These are phyloP conservation scores for Harpalus rubripes DNA, from an alignment of 2,888 invertebrate species.

Conservation along the genomic window DNA sequence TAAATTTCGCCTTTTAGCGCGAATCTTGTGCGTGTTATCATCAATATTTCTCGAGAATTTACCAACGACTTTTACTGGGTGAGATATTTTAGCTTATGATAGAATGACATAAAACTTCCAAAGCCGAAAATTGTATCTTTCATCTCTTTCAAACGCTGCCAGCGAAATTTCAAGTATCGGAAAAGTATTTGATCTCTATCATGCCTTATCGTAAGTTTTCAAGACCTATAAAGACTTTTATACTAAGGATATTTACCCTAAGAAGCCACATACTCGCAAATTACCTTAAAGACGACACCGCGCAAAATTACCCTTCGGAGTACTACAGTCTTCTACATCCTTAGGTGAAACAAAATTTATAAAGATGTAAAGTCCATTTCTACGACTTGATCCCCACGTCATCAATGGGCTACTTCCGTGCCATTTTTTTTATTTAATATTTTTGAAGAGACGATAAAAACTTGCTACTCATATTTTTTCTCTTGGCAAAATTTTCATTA, in stretches of 20 bases:
- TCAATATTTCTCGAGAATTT: constrained; percentile 60
- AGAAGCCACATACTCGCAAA: not conserved
- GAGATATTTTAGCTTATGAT: constrained; percentile 57
- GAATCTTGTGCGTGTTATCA: constrained; percentile 53
- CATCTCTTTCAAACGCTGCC: constrained; percentile 45
- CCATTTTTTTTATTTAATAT: too few species aligned
- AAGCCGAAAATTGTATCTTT: constrained; percentile 57
- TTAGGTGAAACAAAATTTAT: too few species aligned
- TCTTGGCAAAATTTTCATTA: too few species aligned
- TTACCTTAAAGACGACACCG: constrained; percentile 1
- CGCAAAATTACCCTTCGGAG: not conserved
- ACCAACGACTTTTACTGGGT: constrained; percentile 50
- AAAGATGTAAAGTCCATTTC: too few species aligned
- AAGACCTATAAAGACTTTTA: constrained; percentile 40
- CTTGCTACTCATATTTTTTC: too few species aligned
- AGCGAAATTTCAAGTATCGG: constrained; percentile 56
- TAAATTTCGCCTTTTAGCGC: constrained; percentile 51
- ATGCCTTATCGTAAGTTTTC: constrained; percentile 20
- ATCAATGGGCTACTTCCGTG: too few species aligned
- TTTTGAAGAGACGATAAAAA: too few species aligned
- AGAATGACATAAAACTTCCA: constrained; percentile 49
- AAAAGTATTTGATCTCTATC: constrained; percentile 54
- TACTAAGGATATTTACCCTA: not conserved
- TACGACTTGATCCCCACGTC: too few species aligned
- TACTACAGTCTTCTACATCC: not conserved